Evolutionary conservation across 2,113 vertebrate genomes (phyloP), one percentile per base, ranked within the genome.

Genomic region (Cygnus atratus): DNA sequence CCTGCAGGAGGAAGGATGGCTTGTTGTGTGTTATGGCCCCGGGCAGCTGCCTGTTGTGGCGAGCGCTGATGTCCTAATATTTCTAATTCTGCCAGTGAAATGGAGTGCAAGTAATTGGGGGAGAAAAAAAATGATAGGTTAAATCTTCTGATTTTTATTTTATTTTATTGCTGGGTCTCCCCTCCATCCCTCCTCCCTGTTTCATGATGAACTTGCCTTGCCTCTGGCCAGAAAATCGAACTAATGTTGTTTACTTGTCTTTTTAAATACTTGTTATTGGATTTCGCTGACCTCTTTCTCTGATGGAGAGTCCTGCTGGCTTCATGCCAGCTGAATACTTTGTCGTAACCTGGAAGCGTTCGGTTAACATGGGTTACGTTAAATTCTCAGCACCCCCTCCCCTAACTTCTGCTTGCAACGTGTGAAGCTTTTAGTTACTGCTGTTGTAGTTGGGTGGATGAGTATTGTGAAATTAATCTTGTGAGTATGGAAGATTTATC

Each of bases 1-100:
- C 37, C 92, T 84, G 59, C 39, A 11, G 83, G 77, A 41, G 62
- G 73, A 44, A 84, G 41, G 37, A 35, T 55, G 90, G 31, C 35
- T 88, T 28, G 41, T 5, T 89, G 67, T 5, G 2, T 72, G 31
- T 61, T 81, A 31, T 44, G 11, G 84, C 96, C 77, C 55, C 3
- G 0, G 97, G 97, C 97, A 95, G 86, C 87, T 68, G 80, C 93
- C 57, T 70, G 84, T 94, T 96, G 89, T 92, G 87, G 96, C 91
- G 82, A 77, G 84, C 37, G 4, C 63, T 1, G 78, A 95, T 96
- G 95, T 90, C 95, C 93, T 94, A 74, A 94, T 33, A 39, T 74
- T 93, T 96, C 77, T 84, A 84, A 97, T 98, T 98, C 96, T 98
- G 90, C 94, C 6, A 5, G 71, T 95, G 95, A 98, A 98, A 98